These are phyloP conservation scores for Carcinoscorpius rotundicauda DNA, from an alignment of 1,140 invertebrate genomes.

Conservation along the genomic window DNA sequence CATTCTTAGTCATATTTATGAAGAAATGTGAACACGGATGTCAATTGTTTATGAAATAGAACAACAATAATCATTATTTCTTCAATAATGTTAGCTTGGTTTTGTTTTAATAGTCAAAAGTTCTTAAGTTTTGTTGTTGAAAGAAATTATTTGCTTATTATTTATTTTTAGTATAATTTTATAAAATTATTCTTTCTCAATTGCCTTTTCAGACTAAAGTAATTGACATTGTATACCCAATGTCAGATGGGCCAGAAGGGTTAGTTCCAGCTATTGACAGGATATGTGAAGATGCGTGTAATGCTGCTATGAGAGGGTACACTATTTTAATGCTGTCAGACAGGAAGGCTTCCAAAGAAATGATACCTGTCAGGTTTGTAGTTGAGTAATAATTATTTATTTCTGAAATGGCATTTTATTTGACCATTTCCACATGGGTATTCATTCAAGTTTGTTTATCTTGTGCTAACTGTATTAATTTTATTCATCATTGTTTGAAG, in stretches of 20 bases:
- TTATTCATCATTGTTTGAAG: slow-evolving; percentile 15
- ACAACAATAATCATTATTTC: no score
- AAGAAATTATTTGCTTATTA: no score
- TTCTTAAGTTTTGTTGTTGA: no score
- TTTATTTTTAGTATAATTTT: no score
- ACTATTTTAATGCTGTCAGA: slow-evolving; percentile 85
- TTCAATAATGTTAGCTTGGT: no score
- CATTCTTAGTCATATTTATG: no score
- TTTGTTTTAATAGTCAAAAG: no score
- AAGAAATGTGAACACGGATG: no score
- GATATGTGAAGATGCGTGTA: slow-evolving; percentile 66
- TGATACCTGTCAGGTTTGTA: slow-evolving; percentile 35
- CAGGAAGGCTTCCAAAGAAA: slow-evolving; percentile 50
- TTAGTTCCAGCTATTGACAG: slow-evolving; percentile 61
- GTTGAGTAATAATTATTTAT: neutral
- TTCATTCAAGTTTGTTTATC: slow-evolving; percentile 10
- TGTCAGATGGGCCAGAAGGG: slow-evolving; percentile 53
- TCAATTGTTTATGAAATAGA: no score
- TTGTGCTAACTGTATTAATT: slow-evolving; percentile 5
- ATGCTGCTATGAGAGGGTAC: slow-evolving; percentile 63
- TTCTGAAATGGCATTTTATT: no score
- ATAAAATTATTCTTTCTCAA: no score
- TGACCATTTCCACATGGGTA: no score
- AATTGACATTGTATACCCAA: slow-evolving; percentile 75
- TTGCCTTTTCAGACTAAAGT: slow-evolving; percentile 48